Conservation (phyloP, 2,797 vertebrate genomes). For the Falco novaeseelandiae region DNA sequence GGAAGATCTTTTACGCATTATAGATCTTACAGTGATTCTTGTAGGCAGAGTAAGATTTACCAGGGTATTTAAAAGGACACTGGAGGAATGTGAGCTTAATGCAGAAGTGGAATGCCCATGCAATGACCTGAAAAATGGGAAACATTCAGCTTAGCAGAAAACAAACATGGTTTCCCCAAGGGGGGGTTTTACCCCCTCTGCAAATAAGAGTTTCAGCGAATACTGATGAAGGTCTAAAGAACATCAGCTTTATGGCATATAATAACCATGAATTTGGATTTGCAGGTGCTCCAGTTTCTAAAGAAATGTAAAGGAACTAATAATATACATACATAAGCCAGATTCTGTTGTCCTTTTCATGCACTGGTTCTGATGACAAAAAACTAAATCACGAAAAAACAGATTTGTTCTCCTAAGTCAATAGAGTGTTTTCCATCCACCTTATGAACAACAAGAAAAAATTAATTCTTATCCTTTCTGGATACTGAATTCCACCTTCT, state of each 20-base stretch:
- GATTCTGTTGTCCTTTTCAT: neutral
- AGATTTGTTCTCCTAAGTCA: neutral
- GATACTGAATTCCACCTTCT: neutral
- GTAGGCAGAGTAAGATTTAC: neutral
- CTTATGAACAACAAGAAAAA: neutral
- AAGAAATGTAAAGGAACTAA: neutral
- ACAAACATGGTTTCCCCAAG: neutral
- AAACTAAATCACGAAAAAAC: neutral
- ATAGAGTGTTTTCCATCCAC: neutral
- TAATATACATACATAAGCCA: rapidly evolving
- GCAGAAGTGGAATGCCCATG: neutral
- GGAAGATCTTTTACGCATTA: neutral
- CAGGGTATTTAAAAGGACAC: neutral
- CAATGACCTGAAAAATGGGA: neutral
- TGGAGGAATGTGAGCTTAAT: neutral
- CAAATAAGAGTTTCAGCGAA: neutral
- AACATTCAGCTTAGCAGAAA: neutral
- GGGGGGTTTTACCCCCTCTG: rapidly evolving
- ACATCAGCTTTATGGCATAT: neutral
- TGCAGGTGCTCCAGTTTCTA: neutral
- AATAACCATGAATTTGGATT: neutral
- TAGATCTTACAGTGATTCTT: neutral
- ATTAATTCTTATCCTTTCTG: neutral
- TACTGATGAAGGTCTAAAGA: neutral
- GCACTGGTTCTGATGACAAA: neutral